Evolutionary conservation across 2,113 vertebrate species (phyloP).

Genomic region (Dunckerocampus dactyliophorus): DNA sequence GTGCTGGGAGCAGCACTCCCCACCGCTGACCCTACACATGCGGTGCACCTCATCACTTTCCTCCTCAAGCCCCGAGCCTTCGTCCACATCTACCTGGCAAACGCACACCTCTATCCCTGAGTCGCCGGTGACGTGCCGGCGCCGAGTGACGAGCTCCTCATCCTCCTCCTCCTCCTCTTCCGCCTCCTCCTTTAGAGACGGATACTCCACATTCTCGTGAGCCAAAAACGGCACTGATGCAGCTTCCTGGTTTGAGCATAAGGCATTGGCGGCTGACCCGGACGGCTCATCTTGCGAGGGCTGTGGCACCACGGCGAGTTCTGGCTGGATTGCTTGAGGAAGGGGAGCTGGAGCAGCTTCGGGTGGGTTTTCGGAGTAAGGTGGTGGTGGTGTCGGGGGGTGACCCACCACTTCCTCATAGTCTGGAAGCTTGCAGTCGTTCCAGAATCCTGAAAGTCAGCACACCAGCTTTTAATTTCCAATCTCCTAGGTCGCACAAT

Average conservation of each 20-base stretch:
- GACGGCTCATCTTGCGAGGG: slow-evolving; percentile 18
- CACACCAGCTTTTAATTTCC: slow-evolving; percentile 7
- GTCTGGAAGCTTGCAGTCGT: slow-evolving; percentile 80
- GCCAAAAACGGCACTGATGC: slow-evolving; percentile 9
- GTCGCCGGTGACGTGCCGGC: slow-evolving; percentile 78
- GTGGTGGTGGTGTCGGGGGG: slow-evolving; percentile 78
- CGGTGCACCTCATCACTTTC: slow-evolving; percentile 60
- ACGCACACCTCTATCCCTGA: slow-evolving; percentile 81
- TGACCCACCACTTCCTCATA: slow-evolving; percentile 80
- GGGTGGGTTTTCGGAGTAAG: slow-evolving; percentile 73
- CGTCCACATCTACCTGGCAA: slow-evolving; percentile 71
- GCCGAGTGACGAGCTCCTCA: slow-evolving; percentile 68
- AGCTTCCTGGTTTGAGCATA: slow-evolving; percentile 19
- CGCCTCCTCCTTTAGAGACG: slow-evolving; percentile 22
- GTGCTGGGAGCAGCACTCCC: slow-evolving; percentile 62
- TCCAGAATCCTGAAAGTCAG: slow-evolving; percentile 73
- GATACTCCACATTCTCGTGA: slow-evolving; percentile 36
- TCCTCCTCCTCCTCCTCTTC: slow-evolving; percentile 63
- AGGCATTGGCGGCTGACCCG: not conserved
- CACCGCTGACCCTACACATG: slow-evolving; percentile 53
- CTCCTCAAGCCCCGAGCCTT: slow-evolving; percentile 64
- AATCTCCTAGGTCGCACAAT: too few relatives aligned
- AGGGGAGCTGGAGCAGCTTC: slow-evolving; percentile 36
- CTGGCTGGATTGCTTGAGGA: slow-evolving; percentile 34
- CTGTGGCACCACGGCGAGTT: slow-evolving; percentile 32